Conservation (phyloP, 2,888 invertebrate genomes). For the Harmothoe impar region DNA sequence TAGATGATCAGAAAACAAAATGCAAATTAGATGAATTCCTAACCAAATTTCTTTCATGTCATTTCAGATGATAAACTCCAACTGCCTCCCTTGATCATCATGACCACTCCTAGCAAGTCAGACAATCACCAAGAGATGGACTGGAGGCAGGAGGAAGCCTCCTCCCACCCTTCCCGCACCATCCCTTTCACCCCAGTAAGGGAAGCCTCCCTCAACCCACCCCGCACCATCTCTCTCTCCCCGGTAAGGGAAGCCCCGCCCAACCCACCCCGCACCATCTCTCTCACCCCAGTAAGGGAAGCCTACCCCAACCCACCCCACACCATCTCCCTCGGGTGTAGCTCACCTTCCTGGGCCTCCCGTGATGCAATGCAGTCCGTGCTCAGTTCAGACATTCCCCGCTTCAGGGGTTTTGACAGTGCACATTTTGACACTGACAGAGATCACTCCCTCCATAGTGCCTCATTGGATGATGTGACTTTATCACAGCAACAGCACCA, state of each 20-base stretch:
- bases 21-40: too few species aligned
- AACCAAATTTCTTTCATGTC: too few species aligned
- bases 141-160: background rate
- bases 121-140: too few species aligned
- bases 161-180: background rate
- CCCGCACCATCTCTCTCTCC: too few species aligned
- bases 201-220: too few species aligned
- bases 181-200: background rate
- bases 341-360: background rate
- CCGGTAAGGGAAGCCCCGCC: too few species aligned
- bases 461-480: background rate
- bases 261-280: too few species aligned
- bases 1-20: too few species aligned
- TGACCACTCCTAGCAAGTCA: background rate
- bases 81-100: background rate
- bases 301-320: too few species aligned
- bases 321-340: too few species aligned
- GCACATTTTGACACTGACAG: background rate
- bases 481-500: background rate
- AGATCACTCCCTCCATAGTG: background rate
- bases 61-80: background rate
- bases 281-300: too few species aligned
- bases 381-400: conserved; percentile 5
- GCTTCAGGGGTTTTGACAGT: conserved; percentile 1
- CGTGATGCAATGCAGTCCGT: background rate